Evolutionary conservation across 2,113 vertebrate genomes (phyloP).

Genomic region (Spea bombifrons): DNA sequence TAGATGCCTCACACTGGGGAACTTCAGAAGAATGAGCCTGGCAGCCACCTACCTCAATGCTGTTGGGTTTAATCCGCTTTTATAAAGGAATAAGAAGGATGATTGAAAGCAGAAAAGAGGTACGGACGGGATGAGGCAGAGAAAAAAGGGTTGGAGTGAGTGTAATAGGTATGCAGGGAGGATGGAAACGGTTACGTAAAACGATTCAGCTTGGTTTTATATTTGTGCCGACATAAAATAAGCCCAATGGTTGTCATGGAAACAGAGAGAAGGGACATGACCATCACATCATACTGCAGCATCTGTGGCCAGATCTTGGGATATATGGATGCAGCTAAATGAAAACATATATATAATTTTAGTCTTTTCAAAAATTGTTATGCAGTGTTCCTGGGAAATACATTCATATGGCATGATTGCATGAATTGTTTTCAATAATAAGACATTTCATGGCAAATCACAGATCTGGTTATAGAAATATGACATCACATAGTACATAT

Average conservation of each 20-base stretch:
- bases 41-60: constrained; percentile 33
- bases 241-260: constrained; percentile 55
- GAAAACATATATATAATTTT: too few species aligned
- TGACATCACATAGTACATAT: too few species aligned
- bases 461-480: too few species aligned
- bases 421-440: too few species aligned
- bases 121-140: constrained; percentile 24
- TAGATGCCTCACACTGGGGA: background rate
- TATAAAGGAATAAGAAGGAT: constrained; percentile 22
- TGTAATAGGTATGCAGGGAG: constrained; percentile 44
- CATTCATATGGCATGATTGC: too few species aligned
- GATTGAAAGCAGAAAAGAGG: constrained; percentile 16
- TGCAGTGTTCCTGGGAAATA: too few species aligned
- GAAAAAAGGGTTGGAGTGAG: constrained; percentile 30
- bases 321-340: background rate
- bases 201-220: constrained; percentile 26
- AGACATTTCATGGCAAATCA: too few species aligned
- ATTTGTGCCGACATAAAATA: constrained; percentile 46
- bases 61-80: constrained; percentile 32
- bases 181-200: constrained; percentile 37
- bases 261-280: constrained; percentile 45
- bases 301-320: constrained; percentile 15
- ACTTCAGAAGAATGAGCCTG: background rate
- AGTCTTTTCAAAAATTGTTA: too few species aligned
- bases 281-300: constrained; percentile 36